Percentiles rank a stretch among this genome's conserved stretches.
phyloP scores from a whole-genome alignment of 2,888 invertebrate genomes.

The Leptopterna dolabrata region DNA sequence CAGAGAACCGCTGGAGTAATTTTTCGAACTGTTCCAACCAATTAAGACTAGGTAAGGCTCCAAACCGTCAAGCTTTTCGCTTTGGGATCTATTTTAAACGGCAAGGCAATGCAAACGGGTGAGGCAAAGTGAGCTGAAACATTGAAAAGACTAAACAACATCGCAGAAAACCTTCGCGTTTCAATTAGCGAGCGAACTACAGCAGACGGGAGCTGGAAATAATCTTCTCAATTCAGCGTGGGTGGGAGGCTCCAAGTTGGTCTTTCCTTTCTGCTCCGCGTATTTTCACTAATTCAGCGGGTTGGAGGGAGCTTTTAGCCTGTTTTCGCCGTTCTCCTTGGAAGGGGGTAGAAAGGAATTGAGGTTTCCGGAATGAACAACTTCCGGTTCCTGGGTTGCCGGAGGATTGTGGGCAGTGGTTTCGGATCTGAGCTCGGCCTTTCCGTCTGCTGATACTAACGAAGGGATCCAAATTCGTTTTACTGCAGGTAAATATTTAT shows the following conservation, averaged over 20 bases:
- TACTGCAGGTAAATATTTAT: too few species aligned
- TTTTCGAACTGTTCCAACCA: neutral
- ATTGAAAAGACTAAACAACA: neutral
- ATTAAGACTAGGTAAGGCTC: neutral
- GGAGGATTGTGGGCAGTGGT: neutral
- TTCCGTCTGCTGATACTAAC: neutral
- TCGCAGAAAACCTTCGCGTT: neutral
- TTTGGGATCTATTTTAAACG: neutral
- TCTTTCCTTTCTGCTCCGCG: neutral
- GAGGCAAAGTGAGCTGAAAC: neutral
- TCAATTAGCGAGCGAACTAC: slow-evolving; percentile 11
- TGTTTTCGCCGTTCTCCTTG: neutral
- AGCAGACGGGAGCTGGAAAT: neutral
- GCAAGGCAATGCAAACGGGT: neutral
- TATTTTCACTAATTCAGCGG: slow-evolving; percentile 3
- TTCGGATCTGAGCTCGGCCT: neutral
- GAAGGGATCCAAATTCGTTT: neutral
- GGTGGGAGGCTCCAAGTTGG: neutral
- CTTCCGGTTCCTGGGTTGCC: neutral
- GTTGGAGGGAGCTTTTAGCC: neutral
- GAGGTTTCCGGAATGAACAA: neutral
- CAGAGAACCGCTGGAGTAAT: neutral
- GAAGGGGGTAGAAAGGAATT: neutral
- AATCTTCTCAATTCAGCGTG: neutral
- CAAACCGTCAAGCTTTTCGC: neutral